These are phyloP conservation scores for Oxygymnocypris stewartii DNA, from an alignment of 2,113 vertebrate species.

Conservation along the genomic window DNA sequence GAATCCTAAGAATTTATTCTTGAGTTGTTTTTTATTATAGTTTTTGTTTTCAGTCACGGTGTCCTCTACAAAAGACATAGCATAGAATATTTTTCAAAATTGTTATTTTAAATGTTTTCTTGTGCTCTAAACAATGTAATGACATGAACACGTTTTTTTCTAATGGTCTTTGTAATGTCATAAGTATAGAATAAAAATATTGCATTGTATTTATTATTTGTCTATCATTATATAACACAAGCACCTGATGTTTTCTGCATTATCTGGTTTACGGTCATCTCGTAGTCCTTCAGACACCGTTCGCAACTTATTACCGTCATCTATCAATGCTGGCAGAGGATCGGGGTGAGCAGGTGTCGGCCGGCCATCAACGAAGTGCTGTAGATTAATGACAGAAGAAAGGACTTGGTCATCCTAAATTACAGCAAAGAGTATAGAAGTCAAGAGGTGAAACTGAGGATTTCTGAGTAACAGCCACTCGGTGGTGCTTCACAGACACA, in stretches of 20 bases:
- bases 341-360: background rate
- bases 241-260: background rate
- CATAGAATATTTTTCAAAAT: too few relatives aligned
- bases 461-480: too few relatives aligned
- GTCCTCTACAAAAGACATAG: too few relatives aligned
- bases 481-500: too few relatives aligned
- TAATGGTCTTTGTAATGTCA: background rate
- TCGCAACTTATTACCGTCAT: background rate
- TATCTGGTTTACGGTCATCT: background rate
- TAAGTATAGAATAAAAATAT: background rate
- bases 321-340: constrained; percentile 6
- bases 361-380: background rate
- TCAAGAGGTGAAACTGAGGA: too few relatives aligned
- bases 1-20: too few relatives aligned
- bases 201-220: background rate
- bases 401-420: background rate
- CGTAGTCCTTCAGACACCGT: background rate
- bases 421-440: background rate
- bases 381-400: background rate
- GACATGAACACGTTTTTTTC: too few relatives aligned
- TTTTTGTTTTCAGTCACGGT: too few relatives aligned
- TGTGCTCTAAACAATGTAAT: too few relatives aligned
- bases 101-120: too few relatives aligned
- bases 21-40: too few relatives aligned
- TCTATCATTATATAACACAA: background rate